These are phyloP conservation scores for Phlogophora meticulosa DNA, from an alignment of 2,888 invertebrate species.

Conservation along the genomic window DNA sequence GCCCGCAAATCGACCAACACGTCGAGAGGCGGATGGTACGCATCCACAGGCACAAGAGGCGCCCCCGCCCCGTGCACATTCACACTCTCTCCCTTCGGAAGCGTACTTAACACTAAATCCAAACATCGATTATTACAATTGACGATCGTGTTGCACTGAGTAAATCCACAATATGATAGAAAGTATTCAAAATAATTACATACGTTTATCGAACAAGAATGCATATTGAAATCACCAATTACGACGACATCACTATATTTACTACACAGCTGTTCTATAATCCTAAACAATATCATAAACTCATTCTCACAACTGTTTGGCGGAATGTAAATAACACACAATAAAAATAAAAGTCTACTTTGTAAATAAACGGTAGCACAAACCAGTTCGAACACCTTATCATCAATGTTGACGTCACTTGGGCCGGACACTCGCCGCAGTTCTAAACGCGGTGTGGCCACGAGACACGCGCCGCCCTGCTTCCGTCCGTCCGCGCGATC, in stretches of 20 bases:
- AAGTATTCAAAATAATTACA: neutral
- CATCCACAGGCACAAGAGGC: neutral
- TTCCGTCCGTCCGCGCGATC: neutral
- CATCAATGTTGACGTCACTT: neutral
- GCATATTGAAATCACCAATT: neutral
- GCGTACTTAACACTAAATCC: neutral
- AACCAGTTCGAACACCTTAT: neutral
- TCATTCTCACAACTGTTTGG: neutral
- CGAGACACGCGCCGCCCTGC: neutral
- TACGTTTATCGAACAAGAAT: no score
- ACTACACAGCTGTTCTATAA: neutral
- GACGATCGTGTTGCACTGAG: neutral
- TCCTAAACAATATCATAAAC: neutral
- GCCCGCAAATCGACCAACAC: neutral
- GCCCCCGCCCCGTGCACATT: neutral
- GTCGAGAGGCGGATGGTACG: slow-evolving; percentile 1
- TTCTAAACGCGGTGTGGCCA: slow-evolving; percentile 3
- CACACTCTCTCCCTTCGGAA: neutral
- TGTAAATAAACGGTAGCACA: no score
- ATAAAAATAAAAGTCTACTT: neutral
- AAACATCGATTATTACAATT: neutral
- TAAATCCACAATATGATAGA: neutral
- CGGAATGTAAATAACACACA: neutral
- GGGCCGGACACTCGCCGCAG: neutral
- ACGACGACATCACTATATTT: neutral